Base-by-base conservation (phyloP, 2,797 vertebrate genomes). In the Leptoclinus maculatus region DNA sequence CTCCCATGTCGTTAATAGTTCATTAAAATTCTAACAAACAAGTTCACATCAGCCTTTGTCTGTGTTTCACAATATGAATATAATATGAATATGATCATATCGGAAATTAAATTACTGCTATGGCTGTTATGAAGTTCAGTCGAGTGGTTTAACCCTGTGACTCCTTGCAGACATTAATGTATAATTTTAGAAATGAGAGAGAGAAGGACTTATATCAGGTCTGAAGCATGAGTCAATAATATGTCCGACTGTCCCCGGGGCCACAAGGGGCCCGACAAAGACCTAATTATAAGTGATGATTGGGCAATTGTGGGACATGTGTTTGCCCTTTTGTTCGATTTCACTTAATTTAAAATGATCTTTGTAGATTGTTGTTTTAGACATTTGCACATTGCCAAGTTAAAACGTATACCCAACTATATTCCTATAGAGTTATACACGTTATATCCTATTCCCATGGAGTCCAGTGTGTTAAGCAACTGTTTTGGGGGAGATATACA, bases 1-100 rank as follows among this genome's bases (percentile, higher is more conserved):
- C 66, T 53, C 73, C 53, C 54, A 69, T 53, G 54, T 63, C 29
- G 36, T 73, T 66, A 62, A 68, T 27, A 23, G 16, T 32, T 54
- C n/a, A 56, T 56, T 56, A 32, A 29, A 16, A 57, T 36, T 41
- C 19, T 17, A 51, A 41, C 59, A 23, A 45, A 45, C 9, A 53
- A 3, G 1, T 62, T 63, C 0, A 38, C 1, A 13, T n/a, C 5
- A 34, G 19, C 25, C 16, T 36, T 11, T 53, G 66, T 63, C 5
- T 43, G 47, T 27, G 13, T 43, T 19, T 64, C 43, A 36, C 7
- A 57, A 38, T 32, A 62, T 60, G 19, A 0, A 39, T 23, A 17
- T 39, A 21, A 14, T 25, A 68, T 34, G 51, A 51, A 56, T 7
- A 54, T 56, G 16, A 47, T 66, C 1, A 32, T 54, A 34, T 17